Conservation (phyloP, 1,140 invertebrate genomes). For the Helicoverpa zea region DNA sequence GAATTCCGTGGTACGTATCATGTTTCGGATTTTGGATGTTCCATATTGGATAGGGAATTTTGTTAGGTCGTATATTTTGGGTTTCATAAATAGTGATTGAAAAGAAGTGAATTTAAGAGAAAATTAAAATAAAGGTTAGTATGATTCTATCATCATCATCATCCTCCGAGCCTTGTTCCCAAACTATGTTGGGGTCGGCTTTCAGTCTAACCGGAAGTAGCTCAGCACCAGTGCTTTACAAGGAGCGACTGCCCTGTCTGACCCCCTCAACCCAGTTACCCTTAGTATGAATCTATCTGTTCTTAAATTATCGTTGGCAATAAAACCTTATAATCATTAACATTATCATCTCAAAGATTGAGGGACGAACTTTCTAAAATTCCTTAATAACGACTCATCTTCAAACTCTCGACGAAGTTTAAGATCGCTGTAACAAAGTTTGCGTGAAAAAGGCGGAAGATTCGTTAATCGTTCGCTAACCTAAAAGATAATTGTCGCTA, state of each 20-base stretch:
- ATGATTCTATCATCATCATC: too few relatives aligned
- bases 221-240: too few relatives aligned
- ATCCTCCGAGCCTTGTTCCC: too few relatives aligned
- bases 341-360: conserved; percentile 1
- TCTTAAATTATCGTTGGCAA: neutral
- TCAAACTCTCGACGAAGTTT: conserved; percentile 20
- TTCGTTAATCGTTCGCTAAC: conserved; percentile 51
- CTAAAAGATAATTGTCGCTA: conserved; percentile 55
- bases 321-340: conserved; percentile 6
- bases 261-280: too few relatives aligned
- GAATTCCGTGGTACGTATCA: conserved; percentile 14
- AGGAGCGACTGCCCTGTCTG: too few relatives aligned
- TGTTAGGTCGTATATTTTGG: neutral
- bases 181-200: too few relatives aligned
- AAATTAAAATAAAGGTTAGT: too few relatives aligned
- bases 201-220: too few relatives aligned
- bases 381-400: conserved; percentile 34
- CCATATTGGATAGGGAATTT: conserved; percentile 16
- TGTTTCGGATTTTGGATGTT: conserved; percentile 16
- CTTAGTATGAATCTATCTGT: neutral
- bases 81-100: too few relatives aligned
- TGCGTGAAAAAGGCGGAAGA: conserved; percentile 32
- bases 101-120: too few relatives aligned
- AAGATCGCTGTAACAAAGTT: conserved; percentile 23
- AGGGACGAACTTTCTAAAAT: conserved; percentile 8